phyloP scores from a whole-genome alignment of 2,888 invertebrate genomes.

The Labia minor region DNA sequence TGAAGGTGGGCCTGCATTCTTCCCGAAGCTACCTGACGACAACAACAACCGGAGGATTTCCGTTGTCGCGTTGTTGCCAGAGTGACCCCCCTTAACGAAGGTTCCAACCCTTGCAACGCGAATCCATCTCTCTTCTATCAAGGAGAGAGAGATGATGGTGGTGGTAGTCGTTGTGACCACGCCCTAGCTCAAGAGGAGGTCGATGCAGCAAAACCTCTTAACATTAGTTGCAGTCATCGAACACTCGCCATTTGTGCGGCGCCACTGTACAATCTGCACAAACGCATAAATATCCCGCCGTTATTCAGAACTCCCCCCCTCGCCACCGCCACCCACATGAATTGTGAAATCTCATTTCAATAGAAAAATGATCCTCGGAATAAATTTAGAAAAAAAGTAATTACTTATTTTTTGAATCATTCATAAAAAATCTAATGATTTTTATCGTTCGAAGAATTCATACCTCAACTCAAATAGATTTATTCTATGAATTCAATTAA shows the following conservation, averaged over 20 bases:
- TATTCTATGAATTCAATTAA: no score
- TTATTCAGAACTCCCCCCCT: neutral
- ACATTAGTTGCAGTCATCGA: neutral
- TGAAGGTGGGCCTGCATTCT: neutral
- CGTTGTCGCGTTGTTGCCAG: conserved; percentile 1
- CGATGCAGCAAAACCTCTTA: conserved; percentile 4
- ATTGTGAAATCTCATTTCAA: no score
- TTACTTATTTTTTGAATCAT: no score
- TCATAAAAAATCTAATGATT: no score
- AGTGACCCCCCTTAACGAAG: neutral
- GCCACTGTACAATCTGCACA: neutral
- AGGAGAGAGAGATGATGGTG: neutral
- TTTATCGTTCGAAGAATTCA: no score
- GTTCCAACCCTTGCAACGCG: neutral
- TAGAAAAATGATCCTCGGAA: no score
- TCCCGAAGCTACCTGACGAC: neutral
- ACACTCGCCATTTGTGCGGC: neutral
- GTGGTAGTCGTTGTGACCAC: neutral
- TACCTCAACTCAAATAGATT: no score
- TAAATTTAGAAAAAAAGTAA: no score
- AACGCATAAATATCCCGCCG: neutral
- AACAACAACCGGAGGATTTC: neutral
- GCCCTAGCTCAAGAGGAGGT: neutral
- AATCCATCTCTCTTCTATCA: neutral
- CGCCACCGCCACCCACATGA: neutral